Evolutionary conservation across 2,888 invertebrate species (phyloP), one percentile per base, ranked within the genome.

Genomic region (Papilio protenor): DNA sequence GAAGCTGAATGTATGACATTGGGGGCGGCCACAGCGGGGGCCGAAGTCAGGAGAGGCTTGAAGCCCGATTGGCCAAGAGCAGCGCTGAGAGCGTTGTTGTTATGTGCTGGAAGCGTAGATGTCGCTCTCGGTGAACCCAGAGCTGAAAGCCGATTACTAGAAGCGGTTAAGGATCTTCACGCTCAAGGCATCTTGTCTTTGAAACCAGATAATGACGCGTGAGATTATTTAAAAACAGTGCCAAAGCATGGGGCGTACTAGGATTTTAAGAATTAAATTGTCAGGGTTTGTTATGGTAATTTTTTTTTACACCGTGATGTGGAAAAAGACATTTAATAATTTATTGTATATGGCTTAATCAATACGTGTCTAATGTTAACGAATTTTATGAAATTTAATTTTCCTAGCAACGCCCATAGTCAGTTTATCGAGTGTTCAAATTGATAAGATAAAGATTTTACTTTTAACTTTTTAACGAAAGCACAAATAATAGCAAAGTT

Each of bases 91-190:
- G 97, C 97, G n/a, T 92, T 97, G 69, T 91, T 97, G 75, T 91
- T 97, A 4, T 97, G 97, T 85, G 97, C 97, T 79, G 97, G 97
- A 33, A 97, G 97, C 57, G 97, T 97, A 10, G 97, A 97, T 87
- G 96, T 97, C 73, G 97, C 97, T 8, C 91, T 97, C 23, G 97
- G 97, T 1, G 96, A 97, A 87, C 96, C 96, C 0, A 95, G 96
- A 76, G 97, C 97, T 47, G 97, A 97, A 87, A 96, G 96, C 83
- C 95, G 97, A 74, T 93, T 97, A 72, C 93, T 97, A 80, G 97
- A 97, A 86, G 96, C 97, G 1, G 95, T 97, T 52, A 95, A 96
- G 80, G 97, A 97, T 88, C 95, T 97, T 55, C 95, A 97, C 87
- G 95, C 95, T 21, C 96, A 97, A 79, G 97, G 97, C 18, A 95